Percentiles rank a stretch among this genome's conserved stretches.
Conservation (phyloP, 64 coral and sea anemone genomes). For the Orbicella faveolata region DNA sequence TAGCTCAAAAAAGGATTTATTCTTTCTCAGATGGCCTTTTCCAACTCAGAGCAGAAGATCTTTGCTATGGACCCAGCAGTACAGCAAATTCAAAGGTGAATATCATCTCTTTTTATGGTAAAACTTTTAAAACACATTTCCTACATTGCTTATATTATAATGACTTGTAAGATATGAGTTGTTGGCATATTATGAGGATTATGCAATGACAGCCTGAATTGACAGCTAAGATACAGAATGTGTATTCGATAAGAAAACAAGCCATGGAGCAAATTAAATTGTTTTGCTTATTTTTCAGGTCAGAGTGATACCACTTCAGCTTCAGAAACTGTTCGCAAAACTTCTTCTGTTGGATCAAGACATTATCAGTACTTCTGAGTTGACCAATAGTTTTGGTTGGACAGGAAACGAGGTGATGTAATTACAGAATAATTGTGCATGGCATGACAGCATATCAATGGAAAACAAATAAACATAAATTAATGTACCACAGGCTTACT, state of each 20-base stretch:
- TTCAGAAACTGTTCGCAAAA: slow-evolving; percentile 73
- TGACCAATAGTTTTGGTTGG: slow-evolving; percentile 90
- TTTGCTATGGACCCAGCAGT: background rate
- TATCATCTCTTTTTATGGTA: background rate
- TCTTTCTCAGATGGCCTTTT: slow-evolving; percentile 58
- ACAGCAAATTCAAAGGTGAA: background rate
- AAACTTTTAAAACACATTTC: background rate
- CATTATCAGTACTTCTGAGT: slow-evolving; percentile 61
- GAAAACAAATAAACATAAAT: too few species aligned
- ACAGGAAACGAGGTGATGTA: slow-evolving; percentile 58
- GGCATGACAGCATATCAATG: too few species aligned
- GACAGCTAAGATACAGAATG: background rate
- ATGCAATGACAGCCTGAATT: background rate
- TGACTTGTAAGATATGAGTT: too few species aligned
- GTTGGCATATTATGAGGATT: too few species aligned
- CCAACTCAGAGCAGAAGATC: slow-evolving; percentile 51
- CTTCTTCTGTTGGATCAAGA: slow-evolving; percentile 67
- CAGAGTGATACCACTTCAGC: slow-evolving; percentile 79
- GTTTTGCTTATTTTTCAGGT: slow-evolving; percentile 27
- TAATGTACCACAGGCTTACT: too few species aligned
- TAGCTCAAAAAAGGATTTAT: background rate
- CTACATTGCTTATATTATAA: background rate
- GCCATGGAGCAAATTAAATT: too few species aligned
- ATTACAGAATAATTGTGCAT: background rate
- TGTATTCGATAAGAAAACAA: too few species aligned